phyloP scores from a whole-genome alignment of 2,797 vertebrate genomes.

The Lithobates pipiens region DNA sequence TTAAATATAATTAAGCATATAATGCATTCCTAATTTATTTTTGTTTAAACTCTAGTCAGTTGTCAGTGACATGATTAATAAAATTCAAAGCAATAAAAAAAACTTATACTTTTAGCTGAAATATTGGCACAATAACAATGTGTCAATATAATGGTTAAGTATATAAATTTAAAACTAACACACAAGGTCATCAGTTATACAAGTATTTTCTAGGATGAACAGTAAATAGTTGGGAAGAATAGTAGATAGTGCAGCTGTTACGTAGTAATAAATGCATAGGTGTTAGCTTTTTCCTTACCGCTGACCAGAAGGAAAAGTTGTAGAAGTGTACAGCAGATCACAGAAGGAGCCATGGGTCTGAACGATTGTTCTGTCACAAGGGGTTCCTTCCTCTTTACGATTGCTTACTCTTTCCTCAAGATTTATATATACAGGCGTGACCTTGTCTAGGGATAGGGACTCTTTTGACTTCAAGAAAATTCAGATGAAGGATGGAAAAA shows the following conservation, averaged over 20 bases:
- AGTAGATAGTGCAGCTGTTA: background rate
- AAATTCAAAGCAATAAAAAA: background rate
- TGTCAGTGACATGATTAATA: background rate
- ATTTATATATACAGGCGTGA: constrained; percentile 31
- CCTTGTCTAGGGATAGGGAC: constrained; percentile 25
- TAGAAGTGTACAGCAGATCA: background rate
- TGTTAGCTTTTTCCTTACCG: constrained; percentile 23
- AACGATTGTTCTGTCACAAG: background rate
- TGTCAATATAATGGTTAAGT: background rate
- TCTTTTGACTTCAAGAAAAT: constrained; percentile 36
- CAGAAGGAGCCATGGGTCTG: constrained; percentile 10
- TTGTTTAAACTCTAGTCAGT: no score
- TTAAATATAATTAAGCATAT: background rate
- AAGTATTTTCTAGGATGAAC: background rate
- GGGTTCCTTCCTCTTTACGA: constrained; percentile 14
- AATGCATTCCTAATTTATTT: no score
- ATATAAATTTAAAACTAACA: background rate
- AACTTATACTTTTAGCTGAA: no score
- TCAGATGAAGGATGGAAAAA: constrained; percentile 19
- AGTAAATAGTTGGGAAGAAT: background rate
- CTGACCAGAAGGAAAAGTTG: background rate
- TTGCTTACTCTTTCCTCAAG: background rate
- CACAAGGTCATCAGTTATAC: background rate
- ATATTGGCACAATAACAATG: background rate
- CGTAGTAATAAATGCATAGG: background rate